Conservation (phyloP, 2,113 vertebrate species). For the Callipepla californica region DNA sequence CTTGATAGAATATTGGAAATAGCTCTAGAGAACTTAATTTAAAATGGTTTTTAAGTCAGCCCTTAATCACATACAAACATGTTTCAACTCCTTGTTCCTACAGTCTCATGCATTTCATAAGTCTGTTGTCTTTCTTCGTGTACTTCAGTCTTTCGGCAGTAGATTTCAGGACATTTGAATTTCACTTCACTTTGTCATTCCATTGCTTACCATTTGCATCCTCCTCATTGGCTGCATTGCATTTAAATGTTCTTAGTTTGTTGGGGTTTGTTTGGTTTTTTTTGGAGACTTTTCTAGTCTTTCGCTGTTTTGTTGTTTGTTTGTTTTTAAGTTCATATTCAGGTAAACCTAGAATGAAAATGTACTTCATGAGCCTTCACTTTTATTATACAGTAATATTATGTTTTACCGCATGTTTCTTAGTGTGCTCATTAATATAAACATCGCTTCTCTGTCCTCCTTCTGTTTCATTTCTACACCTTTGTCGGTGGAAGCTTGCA, state of each 20-base stretch:
- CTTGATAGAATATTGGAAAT: background rate
- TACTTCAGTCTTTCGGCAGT: background rate
- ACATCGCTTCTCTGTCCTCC: background rate
- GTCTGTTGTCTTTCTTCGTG: background rate
- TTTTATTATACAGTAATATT: background rate
- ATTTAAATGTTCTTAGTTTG: background rate
- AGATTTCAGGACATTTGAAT: background rate
- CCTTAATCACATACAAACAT: background rate
- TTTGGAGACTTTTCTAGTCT: background rate
- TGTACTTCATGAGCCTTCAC: background rate
- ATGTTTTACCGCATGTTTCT: background rate
- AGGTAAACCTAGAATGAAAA: background rate
- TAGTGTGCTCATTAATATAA: background rate
- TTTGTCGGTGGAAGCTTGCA: background rate
- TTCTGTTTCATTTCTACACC: background rate
- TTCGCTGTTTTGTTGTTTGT: background rate
- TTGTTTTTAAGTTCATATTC: background rate
- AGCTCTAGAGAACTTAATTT: background rate
- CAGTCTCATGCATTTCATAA: background rate
- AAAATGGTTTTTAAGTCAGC: background rate
- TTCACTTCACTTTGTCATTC: background rate
- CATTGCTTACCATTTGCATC: background rate
- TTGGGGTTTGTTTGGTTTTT: background rate
- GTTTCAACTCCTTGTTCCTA: background rate
- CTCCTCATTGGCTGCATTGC: background rate